Evolutionary conservation across 1,140 invertebrate species (phyloP).

Genomic region (Procambarus virginalis): DNA sequence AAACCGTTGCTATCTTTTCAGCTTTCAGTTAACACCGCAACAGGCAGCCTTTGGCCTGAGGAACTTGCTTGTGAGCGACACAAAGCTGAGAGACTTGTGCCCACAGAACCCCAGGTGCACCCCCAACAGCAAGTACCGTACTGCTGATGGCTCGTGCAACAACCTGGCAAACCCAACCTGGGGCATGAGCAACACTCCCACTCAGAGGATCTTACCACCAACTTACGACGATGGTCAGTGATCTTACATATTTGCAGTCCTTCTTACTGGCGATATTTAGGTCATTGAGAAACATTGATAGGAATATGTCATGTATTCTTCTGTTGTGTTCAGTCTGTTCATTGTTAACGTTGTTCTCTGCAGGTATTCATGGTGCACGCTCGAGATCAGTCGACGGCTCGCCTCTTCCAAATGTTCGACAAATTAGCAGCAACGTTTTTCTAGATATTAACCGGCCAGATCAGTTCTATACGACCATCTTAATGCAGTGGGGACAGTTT

Average conservation of each 20-base stretch:
- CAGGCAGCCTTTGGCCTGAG: constrained; percentile 15
- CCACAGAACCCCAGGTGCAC: constrained; percentile 20
- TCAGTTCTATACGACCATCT: constrained; percentile 81
- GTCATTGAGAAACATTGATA: background rate
- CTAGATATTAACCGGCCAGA: constrained; percentile 81
- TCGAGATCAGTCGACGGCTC: constrained; percentile 75
- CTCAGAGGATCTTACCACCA: constrained; percentile 83
- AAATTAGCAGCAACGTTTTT: constrained; percentile 82
- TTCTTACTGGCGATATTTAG: background rate
- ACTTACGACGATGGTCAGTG: constrained; percentile 71
- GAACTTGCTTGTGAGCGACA: constrained; percentile 1
- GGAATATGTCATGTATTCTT: background rate
- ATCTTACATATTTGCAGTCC: no score
- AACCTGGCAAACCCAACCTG: constrained; percentile 83
- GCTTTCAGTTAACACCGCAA: background rate
- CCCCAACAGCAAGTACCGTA: constrained; percentile 77
- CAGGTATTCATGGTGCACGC: constrained; percentile 80
- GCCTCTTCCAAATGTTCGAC: constrained; percentile 81
- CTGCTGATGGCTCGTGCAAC: constrained; percentile 89
- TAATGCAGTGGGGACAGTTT: constrained; percentile 91
- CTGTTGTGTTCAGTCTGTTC: no score
- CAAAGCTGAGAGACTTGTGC: constrained; percentile 24
- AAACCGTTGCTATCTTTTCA: background rate
- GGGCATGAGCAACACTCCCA: constrained; percentile 86
- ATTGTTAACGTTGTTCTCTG: background rate